Percentiles rank a stretch among this genome's conserved stretches.
These are phyloP conservation scores for Chelidonichthys spinosus DNA, from an alignment of 2,797 vertebrate genomes.

Conservation along the genomic window DNA sequence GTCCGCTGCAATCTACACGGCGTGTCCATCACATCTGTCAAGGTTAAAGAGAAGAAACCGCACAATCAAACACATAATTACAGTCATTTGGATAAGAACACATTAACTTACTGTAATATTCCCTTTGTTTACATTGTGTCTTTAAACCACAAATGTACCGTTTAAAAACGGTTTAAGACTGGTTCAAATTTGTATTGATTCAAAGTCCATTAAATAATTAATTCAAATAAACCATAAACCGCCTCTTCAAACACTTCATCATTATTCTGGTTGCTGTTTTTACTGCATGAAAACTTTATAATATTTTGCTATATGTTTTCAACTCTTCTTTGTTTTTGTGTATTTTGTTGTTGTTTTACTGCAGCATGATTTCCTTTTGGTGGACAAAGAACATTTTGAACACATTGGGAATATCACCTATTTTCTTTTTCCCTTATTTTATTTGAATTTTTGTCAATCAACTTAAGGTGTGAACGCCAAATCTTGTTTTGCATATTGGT, in stretches of 20 bases:
- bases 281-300: background rate
- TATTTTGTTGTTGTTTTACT: background rate
- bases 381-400: background rate
- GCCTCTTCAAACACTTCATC: background rate
- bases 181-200: background rate
- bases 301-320: background rate
- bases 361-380: background rate
- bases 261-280: background rate
- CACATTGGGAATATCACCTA: background rate
- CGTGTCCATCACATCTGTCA: conserved; percentile 72
- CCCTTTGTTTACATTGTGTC: conserved; percentile 6
- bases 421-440: background rate
- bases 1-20: conserved; percentile 51
- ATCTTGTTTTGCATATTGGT: background rate
- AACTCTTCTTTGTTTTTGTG: background rate
- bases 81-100: conserved; percentile 10
- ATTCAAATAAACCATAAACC: background rate
- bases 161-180: background rate
- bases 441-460: background rate
- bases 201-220: background rate
- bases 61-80: conserved; percentile 45
- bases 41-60: conserved; percentile 25
- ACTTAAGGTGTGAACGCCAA: background rate
- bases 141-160: conserved; percentile 7
- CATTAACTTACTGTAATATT: background rate